Evolutionary conservation across 1,140 invertebrate species (phyloP), one percentile per base, ranked within the genome.

Genomic region (Aphaenogaster ashmeadi): DNA sequence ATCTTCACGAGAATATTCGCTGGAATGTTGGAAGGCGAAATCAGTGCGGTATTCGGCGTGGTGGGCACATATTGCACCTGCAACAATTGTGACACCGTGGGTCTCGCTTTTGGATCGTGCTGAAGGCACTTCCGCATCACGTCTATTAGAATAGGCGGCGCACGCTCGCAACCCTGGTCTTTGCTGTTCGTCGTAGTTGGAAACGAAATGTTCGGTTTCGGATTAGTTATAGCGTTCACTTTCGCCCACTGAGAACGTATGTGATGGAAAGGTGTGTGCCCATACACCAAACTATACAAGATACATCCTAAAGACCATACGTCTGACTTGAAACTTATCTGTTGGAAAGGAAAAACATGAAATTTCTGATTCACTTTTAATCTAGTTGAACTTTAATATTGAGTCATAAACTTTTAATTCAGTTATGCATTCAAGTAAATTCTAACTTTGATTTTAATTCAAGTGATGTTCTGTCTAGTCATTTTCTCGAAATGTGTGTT

Each of bases 271-370:
- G 99, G 99, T 0, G 99, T 98, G 75, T 96, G 96, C 3, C 98
- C 98, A 95, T 99, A 99, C 13, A 99, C 97, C 93, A 99, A 96
- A 94, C 98, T 97, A 94, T 99, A 99, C 38, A 99, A 96, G 87
- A 99, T 99, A 94, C 99, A 99, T 18, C 99, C 99, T 44, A 99
- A 95, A 0, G 99, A 99, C 99, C 99, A 99, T 18, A 99, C 98
- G 95, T 99, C 99, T 15, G 98, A 98, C 92, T 98, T 99, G 80
- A 97, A 98, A 85, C 97, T 98, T 81, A 99, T 98, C 98, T 99
- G 94, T 80, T 5, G 96, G 94, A 64, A 87, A 71, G 47, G 3
- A 84, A 60, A 38, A 50, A 79, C 3, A 66, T 13, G 4, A 4
- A 21, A 62, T 13, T 66, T 13, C 13, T 78, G 7, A 69, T 5